A percentile compares a stretch with the other conserved stretches of the same genome.
Conservation (phyloP, 1,140 invertebrate species). For the Laodelphax striatellus region DNA sequence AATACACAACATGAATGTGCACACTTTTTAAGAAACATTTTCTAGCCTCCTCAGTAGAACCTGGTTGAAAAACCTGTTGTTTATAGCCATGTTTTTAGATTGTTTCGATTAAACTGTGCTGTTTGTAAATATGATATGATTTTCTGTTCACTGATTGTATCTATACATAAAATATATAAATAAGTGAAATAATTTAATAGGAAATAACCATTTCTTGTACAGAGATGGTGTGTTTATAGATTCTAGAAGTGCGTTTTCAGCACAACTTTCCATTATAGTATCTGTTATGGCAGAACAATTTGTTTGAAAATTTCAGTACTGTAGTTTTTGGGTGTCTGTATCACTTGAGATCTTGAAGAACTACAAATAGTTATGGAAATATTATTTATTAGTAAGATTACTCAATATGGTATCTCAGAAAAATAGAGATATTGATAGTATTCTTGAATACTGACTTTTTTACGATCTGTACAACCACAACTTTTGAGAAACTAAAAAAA, state of each 20-base stretch:
- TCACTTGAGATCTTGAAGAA: neutral
- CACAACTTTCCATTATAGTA: conserved; percentile 5
- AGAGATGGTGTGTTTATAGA: conserved; percentile 11
- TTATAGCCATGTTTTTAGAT: conserved; percentile 2
- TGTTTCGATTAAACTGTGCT: neutral
- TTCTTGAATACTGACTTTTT: too few species aligned
- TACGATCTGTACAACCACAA: too few species aligned
- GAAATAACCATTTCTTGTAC: conserved; percentile 6
- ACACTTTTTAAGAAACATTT: neutral
- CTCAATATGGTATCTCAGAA: too few species aligned
- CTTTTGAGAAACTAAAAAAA: too few species aligned
- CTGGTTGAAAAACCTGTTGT: neutral
- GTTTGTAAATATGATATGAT: neutral
- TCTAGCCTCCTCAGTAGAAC: neutral
- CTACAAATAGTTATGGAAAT: neutral
- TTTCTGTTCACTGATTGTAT: neutral
- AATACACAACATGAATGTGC: neutral
- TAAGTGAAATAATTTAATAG: conserved; percentile 2
- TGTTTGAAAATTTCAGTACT: neutral
- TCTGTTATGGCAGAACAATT: neutral
- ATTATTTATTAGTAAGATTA: too few species aligned
- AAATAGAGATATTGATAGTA: too few species aligned
- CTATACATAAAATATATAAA: conserved; percentile 1
- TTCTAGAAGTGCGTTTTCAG: conserved; percentile 13
- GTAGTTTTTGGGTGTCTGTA: neutral